Conservation (phyloP, 2,113 vertebrate genomes). For the Bufo gargarizans region DNA sequence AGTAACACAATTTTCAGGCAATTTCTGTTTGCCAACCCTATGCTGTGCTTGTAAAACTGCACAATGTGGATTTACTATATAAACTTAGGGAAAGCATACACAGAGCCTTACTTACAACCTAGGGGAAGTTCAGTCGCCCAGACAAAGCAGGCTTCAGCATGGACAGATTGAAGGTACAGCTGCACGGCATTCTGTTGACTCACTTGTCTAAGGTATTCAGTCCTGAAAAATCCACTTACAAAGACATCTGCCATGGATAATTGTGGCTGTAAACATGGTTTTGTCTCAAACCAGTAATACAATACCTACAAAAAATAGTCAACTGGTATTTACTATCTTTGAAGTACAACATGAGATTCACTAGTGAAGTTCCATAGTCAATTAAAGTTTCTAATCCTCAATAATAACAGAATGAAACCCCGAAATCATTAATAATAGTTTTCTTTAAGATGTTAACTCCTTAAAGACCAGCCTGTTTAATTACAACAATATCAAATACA, state of each 20-base stretch:
- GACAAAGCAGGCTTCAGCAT: constrained; percentile 34
- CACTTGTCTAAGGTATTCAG: constrained; percentile 36
- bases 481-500: too few species aligned
- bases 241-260: constrained; percentile 52
- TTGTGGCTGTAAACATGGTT: constrained; percentile 38
- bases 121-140: constrained; percentile 28
- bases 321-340: constrained; percentile 32
- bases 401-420: background rate
- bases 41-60: constrained; percentile 16
- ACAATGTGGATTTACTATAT: constrained; percentile 34
- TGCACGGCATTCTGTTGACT: constrained; percentile 39
- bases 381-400: background rate
- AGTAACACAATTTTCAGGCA: constrained; percentile 26
- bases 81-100: constrained; percentile 28
- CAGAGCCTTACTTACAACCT: constrained; percentile 16
- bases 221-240: constrained; percentile 28
- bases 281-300: background rate
- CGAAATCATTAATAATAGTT: background rate
- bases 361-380: background rate
- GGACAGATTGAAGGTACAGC: constrained; percentile 31
- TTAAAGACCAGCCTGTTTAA: too few species aligned
- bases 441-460: background rate
- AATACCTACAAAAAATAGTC: background rate
- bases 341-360: background rate
- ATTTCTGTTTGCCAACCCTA: constrained; percentile 2